These are phyloP conservation scores for Aricia agestis DNA, from an alignment of 1,140 invertebrate genomes.

Conservation along the genomic window DNA sequence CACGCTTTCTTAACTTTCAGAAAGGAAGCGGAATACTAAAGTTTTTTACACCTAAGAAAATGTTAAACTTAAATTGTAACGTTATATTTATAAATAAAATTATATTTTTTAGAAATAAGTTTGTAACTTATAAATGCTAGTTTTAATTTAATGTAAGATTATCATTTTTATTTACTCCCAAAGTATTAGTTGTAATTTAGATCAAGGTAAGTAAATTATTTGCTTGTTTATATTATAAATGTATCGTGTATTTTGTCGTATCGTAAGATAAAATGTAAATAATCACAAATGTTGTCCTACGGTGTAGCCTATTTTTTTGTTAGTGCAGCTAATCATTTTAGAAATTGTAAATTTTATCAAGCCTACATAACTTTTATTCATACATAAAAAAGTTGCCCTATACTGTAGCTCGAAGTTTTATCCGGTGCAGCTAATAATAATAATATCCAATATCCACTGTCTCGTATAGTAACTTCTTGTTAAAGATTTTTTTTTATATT, in stretches of 20 bases:
- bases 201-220: slow-evolving; percentile 18
- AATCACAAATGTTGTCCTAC: slow-evolving; percentile 34
- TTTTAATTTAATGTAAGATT: slow-evolving; percentile 32
- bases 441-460: neutral
- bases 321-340: slow-evolving; percentile 2
- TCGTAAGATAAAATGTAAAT: slow-evolving; percentile 9
- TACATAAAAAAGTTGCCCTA: slow-evolving; percentile 25
- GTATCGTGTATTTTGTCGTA: slow-evolving; percentile 1
- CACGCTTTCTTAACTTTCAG: slow-evolving; percentile 65
- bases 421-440: neutral
- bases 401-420: slow-evolving; percentile 19
- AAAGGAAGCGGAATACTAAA: slow-evolving; percentile 61
- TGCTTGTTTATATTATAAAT: slow-evolving; percentile 14
- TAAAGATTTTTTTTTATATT: no score
- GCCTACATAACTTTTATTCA: neutral
- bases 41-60: slow-evolving; percentile 11
- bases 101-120: neutral
- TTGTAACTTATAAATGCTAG: slow-evolving; percentile 4
- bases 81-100: neutral
- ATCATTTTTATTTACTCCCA: slow-evolving; percentile 52
- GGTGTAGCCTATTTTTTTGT: slow-evolving; percentile 34
- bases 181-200: slow-evolving; percentile 36
- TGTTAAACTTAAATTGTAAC: slow-evolving; percentile 21
- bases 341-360: neutral
- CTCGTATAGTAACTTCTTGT: no score